Conservation (phyloP, 2,797 vertebrate species). For the Anabacerthia variegaticeps region DNA sequence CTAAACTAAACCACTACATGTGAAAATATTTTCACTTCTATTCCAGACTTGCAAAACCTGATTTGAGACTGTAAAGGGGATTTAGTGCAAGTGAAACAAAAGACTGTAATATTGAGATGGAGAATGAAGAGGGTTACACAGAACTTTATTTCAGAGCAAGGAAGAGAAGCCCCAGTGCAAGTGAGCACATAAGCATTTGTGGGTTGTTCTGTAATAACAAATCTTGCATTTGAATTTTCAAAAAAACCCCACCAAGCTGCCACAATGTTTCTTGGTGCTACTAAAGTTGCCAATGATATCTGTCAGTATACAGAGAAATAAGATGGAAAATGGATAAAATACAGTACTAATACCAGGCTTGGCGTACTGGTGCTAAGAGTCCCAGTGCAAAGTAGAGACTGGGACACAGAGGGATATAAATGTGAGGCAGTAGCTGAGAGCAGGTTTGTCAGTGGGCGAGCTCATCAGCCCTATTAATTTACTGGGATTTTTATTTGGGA, state of each 20-base stretch:
- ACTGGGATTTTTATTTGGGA: not conserved
- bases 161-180: not conserved
- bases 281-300: not conserved
- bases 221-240: not conserved
- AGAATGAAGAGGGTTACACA: not conserved
- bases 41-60: not conserved
- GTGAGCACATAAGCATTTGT: not conserved
- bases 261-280: not conserved
- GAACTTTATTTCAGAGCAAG: not conserved
- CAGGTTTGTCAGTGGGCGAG: not conserved
- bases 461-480: not conserved
- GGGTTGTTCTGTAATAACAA: not conserved
- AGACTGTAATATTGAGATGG: not conserved
- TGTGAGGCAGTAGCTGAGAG: not conserved
- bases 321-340: not conserved
- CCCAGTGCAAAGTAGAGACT: not conserved
- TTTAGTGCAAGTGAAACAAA: not conserved
- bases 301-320: not conserved
- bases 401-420: not conserved
- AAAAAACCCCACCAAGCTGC: not conserved
- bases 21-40: not conserved
- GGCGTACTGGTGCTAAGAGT: not conserved
- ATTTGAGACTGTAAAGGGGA: not conserved
- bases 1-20: too few relatives aligned
- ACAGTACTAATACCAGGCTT: not conserved